Percentiles rank a stretch among this genome's conserved stretches.
These are phyloP conservation scores for Microcebus murinus DNA, from an alignment of 2,113 vertebrate species.

Conservation along the genomic window DNA sequence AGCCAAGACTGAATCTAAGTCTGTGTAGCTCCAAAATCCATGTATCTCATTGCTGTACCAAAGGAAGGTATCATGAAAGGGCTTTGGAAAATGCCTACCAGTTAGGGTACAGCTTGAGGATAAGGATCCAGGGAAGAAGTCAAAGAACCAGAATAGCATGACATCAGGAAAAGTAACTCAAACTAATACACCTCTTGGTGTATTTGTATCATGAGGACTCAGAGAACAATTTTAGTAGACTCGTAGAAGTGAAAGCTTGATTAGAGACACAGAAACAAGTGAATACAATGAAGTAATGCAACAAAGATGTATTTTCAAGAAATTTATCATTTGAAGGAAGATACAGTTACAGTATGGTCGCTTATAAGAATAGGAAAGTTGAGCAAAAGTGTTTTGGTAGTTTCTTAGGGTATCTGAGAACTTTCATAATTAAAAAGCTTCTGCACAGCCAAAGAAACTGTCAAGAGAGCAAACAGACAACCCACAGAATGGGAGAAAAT, in stretches of 20 bases:
- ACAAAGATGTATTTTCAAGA: not conserved
- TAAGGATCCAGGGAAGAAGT: not conserved
- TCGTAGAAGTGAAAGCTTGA: not conserved
- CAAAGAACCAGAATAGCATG: not conserved
- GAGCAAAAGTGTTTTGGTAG: not conserved
- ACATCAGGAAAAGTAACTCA: not conserved
- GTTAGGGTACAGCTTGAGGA: not conserved
- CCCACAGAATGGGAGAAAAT: no score
- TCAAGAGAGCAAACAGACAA: no score
- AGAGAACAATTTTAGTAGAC: not conserved
- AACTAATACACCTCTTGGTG: not conserved
- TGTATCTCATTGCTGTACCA: not conserved
- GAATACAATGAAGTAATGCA: not conserved
- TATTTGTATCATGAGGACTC: not conserved
- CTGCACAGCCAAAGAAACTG: no score
- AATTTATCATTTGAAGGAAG: not conserved
- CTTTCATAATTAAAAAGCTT: no score
- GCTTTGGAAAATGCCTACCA: not conserved
- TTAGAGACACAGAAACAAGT: not conserved
- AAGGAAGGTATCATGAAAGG: not conserved
- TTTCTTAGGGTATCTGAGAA: not conserved
- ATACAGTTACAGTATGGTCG: not conserved
- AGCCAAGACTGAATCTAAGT: not conserved
- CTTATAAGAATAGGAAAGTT: not conserved
- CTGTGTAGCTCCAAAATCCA: not conserved